phyloP scores from a whole-genome alignment of 2,113 vertebrate species.

The Tapirus terrestris region DNA sequence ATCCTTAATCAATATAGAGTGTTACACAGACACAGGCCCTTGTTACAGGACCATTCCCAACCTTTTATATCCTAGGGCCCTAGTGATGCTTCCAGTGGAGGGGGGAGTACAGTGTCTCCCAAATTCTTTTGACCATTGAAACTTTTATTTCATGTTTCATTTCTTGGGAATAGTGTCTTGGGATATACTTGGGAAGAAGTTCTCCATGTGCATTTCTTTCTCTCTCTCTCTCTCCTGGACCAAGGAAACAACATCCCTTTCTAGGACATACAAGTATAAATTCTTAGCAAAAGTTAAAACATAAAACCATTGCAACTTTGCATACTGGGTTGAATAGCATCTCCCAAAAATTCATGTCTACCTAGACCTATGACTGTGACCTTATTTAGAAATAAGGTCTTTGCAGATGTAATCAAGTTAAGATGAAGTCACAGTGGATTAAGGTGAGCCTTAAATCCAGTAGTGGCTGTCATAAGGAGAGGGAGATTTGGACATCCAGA shows the following conservation, averaged over 20 bases:
- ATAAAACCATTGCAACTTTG: background rate
- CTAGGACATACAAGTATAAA: slow-evolving; percentile 30
- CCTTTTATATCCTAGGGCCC: background rate
- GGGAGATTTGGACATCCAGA: background rate
- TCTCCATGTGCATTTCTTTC: background rate
- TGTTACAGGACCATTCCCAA: background rate
- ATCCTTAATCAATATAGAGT: background rate
- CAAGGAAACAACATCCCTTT: background rate
- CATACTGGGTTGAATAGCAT: background rate
- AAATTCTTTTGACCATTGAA: background rate
- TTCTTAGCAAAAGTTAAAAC: slow-evolving; percentile 43
- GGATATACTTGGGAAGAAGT: background rate
- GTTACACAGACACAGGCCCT: background rate
- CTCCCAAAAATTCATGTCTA: background rate
- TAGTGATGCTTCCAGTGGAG: background rate
- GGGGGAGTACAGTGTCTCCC: background rate
- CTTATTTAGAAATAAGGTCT: slow-evolving; percentile 11
- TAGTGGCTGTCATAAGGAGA: background rate
- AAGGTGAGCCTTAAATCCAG: background rate
- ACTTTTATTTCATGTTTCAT: background rate
- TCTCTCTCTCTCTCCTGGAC: background rate
- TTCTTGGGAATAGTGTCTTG: background rate
- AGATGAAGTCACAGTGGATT: background rate
- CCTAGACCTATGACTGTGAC: background rate
- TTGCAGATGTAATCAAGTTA: background rate